phyloP scores from a whole-genome alignment of 2,888 invertebrate genomes.

The Incurvaria masculella region DNA sequence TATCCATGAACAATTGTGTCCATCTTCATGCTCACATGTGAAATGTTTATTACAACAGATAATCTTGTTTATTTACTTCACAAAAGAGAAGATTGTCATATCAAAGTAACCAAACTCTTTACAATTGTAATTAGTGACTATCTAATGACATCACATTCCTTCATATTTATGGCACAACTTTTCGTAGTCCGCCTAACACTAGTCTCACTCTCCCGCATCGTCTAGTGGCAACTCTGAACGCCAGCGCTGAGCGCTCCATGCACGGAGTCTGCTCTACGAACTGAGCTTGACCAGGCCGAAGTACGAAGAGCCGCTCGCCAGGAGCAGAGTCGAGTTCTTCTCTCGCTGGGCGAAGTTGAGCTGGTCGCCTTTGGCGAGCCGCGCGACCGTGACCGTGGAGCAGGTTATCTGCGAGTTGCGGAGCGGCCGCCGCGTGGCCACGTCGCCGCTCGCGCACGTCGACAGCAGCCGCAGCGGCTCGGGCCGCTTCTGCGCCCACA shows the following conservation, averaged over 20 bases:
- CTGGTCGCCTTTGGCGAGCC: slow-evolving; percentile 32
- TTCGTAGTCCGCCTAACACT: too few relatives aligned
- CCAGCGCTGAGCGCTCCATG: slow-evolving; percentile 5
- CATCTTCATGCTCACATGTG: too few relatives aligned
- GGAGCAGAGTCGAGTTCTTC: slow-evolving; percentile 36
- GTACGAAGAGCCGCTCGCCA: slow-evolving; percentile 37
- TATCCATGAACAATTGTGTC: too few relatives aligned
- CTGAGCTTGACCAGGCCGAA: slow-evolving; percentile 45
- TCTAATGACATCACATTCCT: slow-evolving; percentile 10
- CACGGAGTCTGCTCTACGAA: slow-evolving; percentile 39
- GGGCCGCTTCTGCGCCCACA: slow-evolving; percentile 28
- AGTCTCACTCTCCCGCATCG: slow-evolving; percentile 10
- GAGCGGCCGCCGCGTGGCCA: slow-evolving; percentile 26
- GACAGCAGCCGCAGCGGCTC: slow-evolving; percentile 26
- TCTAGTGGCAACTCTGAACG: slow-evolving; percentile 9
- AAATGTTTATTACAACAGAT: too few relatives aligned
- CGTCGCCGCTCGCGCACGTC: slow-evolving; percentile 38
- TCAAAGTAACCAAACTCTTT: slow-evolving; percentile 17
- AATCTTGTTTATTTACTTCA: too few relatives aligned
- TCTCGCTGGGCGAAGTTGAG: slow-evolving; percentile 40
- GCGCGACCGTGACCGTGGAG: slow-evolving; percentile 33
- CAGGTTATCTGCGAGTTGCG: slow-evolving; percentile 40
- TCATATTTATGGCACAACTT: not conserved
- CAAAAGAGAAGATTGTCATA: too few relatives aligned
- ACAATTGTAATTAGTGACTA: slow-evolving; percentile 15